A percentile compares a stretch with the other conserved stretches of the same genome.
Conservation (phyloP, 2,888 invertebrate genomes). For the Argyra leucocephala region DNA sequence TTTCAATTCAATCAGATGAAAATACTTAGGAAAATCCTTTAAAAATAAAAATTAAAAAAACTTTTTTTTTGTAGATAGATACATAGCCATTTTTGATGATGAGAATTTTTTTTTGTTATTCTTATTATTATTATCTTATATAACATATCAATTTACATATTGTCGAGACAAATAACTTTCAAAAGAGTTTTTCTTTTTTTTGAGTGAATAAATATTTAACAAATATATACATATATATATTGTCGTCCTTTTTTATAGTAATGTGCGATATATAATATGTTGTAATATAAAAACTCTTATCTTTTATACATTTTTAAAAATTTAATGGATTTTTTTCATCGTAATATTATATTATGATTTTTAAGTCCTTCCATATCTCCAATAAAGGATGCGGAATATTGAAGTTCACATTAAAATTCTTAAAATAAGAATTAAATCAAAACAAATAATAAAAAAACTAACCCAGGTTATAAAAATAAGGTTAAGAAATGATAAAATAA, state of each 20-base stretch:
- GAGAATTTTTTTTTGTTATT: not conserved
- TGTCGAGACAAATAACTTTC: conserved; percentile 3
- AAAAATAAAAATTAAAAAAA: not conserved
- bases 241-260: not conserved
- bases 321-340: not conserved
- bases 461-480: too few relatives aligned
- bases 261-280: too few relatives aligned
- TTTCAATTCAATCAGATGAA: not conserved
- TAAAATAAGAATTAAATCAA: too few relatives aligned
- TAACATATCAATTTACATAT: not conserved
- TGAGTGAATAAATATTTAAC: not conserved
- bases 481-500: too few relatives aligned
- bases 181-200: not conserved
- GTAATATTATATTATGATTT: too few relatives aligned
- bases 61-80: too few relatives aligned
- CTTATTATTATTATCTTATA: not conserved
- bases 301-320: not conserved
- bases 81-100: not conserved
- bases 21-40: not conserved
- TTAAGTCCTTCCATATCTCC: too few relatives aligned
- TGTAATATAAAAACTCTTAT: not conserved
- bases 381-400: not conserved
- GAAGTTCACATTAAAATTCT: not conserved
- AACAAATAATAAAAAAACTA: too few relatives aligned
- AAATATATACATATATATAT: too few relatives aligned